phyloP scores from a whole-genome alignment of 64 coral and sea anemone species.

The Stichodactyla mertensii region DNA sequence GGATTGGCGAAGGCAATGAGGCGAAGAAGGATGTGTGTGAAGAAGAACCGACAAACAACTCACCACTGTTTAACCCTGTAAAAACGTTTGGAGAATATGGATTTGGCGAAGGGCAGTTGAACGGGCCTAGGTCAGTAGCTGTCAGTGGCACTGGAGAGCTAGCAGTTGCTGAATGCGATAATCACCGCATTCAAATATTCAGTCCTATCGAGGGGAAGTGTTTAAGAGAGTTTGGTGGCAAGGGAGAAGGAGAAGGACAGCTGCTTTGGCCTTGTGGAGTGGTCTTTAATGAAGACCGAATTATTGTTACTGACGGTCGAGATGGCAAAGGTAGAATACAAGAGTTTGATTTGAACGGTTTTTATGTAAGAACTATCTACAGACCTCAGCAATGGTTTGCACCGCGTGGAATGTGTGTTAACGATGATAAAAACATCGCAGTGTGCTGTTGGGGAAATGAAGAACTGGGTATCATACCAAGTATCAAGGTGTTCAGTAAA shows the following conservation, averaged over 20 bases:
- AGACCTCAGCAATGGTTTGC: background rate
- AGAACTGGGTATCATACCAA: background rate
- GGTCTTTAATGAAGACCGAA: background rate
- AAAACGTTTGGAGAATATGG: conserved; percentile 70
- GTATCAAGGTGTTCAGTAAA: conserved; percentile 8
- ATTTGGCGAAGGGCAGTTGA: conserved; percentile 46
- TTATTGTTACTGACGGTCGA: conserved; percentile 49
- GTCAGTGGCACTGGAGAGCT: conserved; percentile 50
- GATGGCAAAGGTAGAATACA: conserved; percentile 63
- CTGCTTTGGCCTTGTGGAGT: conserved; percentile 49
- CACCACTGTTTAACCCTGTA: background rate
- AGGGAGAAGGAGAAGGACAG: conserved; percentile 25
- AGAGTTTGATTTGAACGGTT: conserved; percentile 45
- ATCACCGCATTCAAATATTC: conserved; percentile 76
- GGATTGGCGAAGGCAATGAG: background rate
- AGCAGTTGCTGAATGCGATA: conserved; percentile 67
- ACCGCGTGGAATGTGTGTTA: background rate
- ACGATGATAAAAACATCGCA: background rate
- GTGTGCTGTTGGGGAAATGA: background rate
- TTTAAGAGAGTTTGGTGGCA: conserved; percentile 60
- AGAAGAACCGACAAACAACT: background rate
- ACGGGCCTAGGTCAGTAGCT: conserved; percentile 50
- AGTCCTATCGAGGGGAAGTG: conserved; percentile 44
- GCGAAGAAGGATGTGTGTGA: background rate
- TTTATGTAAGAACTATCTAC: background rate